Conservation (phyloP, 2,797 vertebrate genomes). For the Enteromius treurensis region DNA sequence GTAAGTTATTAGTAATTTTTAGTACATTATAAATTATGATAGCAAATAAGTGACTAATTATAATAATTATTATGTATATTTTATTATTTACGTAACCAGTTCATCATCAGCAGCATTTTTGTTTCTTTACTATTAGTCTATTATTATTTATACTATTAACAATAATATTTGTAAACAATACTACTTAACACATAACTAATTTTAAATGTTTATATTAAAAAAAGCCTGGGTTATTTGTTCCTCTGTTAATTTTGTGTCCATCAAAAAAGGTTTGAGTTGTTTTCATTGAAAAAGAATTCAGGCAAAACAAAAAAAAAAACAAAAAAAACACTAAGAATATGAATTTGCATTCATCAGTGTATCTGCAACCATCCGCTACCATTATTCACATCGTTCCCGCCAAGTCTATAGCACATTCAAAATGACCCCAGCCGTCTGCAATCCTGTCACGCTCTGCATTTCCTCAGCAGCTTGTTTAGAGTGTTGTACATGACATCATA, state of each 20-base stretch:
- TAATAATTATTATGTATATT: too few species aligned
- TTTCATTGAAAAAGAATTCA: not conserved
- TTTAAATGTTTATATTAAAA: not conserved
- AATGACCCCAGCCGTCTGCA: slow-evolving; percentile 1
- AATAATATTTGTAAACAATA: not conserved
- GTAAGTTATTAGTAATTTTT: too few species aligned
- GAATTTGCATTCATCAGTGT: not conserved
- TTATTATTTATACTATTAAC: not conserved
- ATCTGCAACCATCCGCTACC: not conserved
- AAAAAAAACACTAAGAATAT: not conserved
- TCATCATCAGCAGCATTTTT: too few species aligned
- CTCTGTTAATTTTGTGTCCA: not conserved
- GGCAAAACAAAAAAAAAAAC: not conserved
- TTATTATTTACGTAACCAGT: too few species aligned
- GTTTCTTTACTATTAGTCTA: not conserved
- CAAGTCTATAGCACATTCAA: not conserved
- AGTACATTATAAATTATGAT: not conserved
- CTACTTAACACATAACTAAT: not conserved
- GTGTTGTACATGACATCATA: slow-evolving; percentile 39
- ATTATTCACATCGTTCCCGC: not conserved
- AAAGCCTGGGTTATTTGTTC: not conserved
- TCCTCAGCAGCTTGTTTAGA: slow-evolving; percentile 33
- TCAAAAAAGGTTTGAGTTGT: not conserved
- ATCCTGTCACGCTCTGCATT: slow-evolving; percentile 14
- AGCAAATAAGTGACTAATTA: not conserved